phyloP scores from a whole-genome alignment of 2,797 vertebrate species.

The Lagorchestes hirsutus region DNA sequence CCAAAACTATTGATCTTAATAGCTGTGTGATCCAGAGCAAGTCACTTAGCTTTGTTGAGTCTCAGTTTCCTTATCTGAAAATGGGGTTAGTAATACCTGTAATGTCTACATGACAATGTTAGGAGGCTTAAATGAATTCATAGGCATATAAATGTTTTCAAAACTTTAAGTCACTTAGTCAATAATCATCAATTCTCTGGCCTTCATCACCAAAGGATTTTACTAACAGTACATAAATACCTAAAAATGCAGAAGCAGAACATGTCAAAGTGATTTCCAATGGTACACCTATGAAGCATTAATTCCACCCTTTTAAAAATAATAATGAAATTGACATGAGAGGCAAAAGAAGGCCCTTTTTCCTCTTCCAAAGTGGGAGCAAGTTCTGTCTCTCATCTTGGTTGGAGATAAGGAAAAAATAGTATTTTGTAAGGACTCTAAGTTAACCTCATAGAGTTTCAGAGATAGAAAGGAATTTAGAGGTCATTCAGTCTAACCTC shows the following conservation, averaged over 20 bases:
- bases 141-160: not conserved
- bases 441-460: not conserved
- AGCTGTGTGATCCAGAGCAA: not conserved
- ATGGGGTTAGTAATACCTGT: not conserved
- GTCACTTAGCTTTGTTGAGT: not conserved
- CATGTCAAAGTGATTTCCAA: not conserved
- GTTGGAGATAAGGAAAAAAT: conserved; percentile 10
- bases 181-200: not conserved
- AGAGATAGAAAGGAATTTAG: not conserved
- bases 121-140: not conserved
- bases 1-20: not conserved
- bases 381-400: not conserved
- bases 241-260: conserved; percentile 4
- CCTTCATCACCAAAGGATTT: not conserved
- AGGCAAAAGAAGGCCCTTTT: not conserved
- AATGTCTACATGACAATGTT: not conserved
- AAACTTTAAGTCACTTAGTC: not conserved
- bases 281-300: conserved; percentile 28
- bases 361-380: conserved; percentile 20
- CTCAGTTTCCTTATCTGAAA: not conserved
- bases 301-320: not conserved
- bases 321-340: conserved; percentile 25
- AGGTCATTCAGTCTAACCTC: not conserved
- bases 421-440: not conserved
- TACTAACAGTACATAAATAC: not conserved